Evolutionary conservation across 2,888 invertebrate genomes (phyloP).

Genomic region (Macrostomum cliftonense): DNA sequence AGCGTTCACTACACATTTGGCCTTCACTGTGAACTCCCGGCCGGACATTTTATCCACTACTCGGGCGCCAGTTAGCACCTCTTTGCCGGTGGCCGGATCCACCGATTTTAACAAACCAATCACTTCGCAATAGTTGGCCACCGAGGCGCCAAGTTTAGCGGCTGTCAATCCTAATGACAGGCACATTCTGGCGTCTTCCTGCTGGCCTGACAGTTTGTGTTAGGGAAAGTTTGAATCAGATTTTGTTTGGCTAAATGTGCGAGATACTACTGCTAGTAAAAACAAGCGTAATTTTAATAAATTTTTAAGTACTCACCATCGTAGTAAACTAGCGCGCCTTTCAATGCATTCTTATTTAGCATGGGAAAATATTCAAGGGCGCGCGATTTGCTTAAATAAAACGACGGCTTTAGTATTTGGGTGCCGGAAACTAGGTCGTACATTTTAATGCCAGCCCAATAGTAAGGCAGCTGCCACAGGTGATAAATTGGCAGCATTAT

Average conservation of each 20-base stretch:
- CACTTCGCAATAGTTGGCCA: constrained; percentile 76
- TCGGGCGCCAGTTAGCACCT: constrained; percentile 39
- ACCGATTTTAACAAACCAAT: constrained; percentile 51
- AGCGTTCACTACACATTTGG: constrained; percentile 88
- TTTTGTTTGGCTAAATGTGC: too few species aligned
- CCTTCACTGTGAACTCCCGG: constrained; percentile 42
- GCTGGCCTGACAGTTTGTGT: constrained; percentile 53
- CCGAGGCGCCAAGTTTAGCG: constrained; percentile 75
- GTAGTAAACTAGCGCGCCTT: constrained; percentile 96
- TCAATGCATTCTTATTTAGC: constrained; percentile 78
- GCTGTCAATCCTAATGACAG: constrained; percentile 83
- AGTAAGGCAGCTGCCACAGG: constrained; percentile 99
- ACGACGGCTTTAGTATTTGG: constrained; percentile 80
- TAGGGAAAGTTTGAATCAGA: not conserved
- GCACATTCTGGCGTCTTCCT: constrained; percentile 97
- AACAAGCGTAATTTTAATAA: too few species aligned
- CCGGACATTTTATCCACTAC: constrained; percentile 22
- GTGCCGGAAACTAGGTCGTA: constrained; percentile 93
- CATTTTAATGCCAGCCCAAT: constrained; percentile 92
- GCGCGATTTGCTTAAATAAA: constrained; percentile 71
- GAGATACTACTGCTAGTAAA: too few species aligned
- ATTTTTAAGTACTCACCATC: constrained; percentile 52
- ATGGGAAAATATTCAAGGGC: constrained; percentile 92
- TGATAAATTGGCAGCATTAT: constrained; percentile 95
- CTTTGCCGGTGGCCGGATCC: too few species aligned